Base-by-base conservation (phyloP, 2,888 invertebrate species). In the Caenorhabditis auriculariae region DNA sequence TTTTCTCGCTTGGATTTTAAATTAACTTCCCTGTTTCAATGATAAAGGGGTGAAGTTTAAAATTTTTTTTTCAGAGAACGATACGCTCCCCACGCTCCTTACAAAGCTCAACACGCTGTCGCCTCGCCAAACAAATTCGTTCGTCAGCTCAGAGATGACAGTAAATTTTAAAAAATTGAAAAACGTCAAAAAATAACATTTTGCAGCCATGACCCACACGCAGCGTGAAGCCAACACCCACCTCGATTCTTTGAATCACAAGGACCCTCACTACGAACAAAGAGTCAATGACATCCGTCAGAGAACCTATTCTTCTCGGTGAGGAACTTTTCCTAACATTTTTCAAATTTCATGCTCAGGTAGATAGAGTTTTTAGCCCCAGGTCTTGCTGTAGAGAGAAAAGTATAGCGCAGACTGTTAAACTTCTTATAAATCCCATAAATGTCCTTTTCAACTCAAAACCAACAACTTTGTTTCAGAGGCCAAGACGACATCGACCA, bases 181-280 rank as follows among this genome's bases (percentile, higher is more conserved):
- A 12, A 19, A 53, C 3, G n/a, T 54, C 23, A 66, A 57, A 17
- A 24, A 29, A 9, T n/a, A 43, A 39, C n/a, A 28, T 15, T 7
- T 62, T 75, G 46, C 50, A 79, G 79, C 70, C 24, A 56, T 80
- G 65, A 81, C 80, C 28, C 48, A 62, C 37, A 66, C 67, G 29
- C 80, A 80, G 60, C 66, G 74, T 4, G 76, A 79, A 59, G 80
- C 80, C 23, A 80, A 80, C 58, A 69, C 68, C 23, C 74, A 81
- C 46, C 44, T 66, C 2, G 72, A 76, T n/a, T 66, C 74, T 21
- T 42, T 71, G n/a, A 74, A 73, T 48, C 50, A 72, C 6, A 53
- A 60, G 46, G 73, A 73, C 32, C 65, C 70, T 0, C 55, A 70
- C 29, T 55, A 54, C 26, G 65, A 71, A 21, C 69, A 75, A 43